phyloP scores from a whole-genome alignment of 2,888 invertebrate species.

The Orthonychiurus folsomi region DNA sequence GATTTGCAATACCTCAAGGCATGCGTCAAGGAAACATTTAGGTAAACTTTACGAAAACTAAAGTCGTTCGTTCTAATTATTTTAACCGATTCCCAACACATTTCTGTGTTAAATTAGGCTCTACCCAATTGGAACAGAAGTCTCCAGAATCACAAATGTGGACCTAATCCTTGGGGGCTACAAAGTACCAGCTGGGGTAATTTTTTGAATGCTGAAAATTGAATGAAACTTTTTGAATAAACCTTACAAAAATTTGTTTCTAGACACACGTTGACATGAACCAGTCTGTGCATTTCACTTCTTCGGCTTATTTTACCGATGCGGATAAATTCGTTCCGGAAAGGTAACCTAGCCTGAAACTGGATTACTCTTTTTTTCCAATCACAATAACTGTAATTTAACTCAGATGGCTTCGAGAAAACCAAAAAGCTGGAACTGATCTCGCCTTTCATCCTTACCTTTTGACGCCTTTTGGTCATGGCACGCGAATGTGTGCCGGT shows the following conservation, averaged over 20 bases:
- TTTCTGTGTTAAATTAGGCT: neutral
- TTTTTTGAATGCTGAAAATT: slow-evolving; percentile 8
- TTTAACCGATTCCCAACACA: neutral
- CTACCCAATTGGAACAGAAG: slow-evolving; percentile 43
- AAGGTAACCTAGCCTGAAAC: slow-evolving; percentile 41
- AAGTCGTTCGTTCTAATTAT: too few species aligned
- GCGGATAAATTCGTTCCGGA: slow-evolving; percentile 45
- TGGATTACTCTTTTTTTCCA: neutral
- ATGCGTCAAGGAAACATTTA: slow-evolving; percentile 55
- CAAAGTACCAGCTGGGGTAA: slow-evolving; percentile 43
- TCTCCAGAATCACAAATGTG: slow-evolving; percentile 44
- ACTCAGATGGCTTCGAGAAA: slow-evolving; percentile 45
- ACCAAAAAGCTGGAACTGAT: slow-evolving; percentile 37
- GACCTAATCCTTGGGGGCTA: slow-evolving; percentile 57
- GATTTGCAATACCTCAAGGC: slow-evolving; percentile 52
- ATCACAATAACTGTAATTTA: neutral
- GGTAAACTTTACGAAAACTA: slow-evolving; percentile 41
- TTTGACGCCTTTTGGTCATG: slow-evolving; percentile 49
- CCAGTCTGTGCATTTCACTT: slow-evolving; percentile 43
- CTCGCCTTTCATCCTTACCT: slow-evolving; percentile 46
- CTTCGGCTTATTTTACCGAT: slow-evolving; percentile 43
- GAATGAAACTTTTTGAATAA: neutral
- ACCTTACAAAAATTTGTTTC: slow-evolving; percentile 19
- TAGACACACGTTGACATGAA: slow-evolving; percentile 46
- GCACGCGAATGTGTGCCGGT: slow-evolving; percentile 51